Evolutionary conservation across 2,888 invertebrate genomes (phyloP).

Genomic region (Atrina japonica): DNA sequence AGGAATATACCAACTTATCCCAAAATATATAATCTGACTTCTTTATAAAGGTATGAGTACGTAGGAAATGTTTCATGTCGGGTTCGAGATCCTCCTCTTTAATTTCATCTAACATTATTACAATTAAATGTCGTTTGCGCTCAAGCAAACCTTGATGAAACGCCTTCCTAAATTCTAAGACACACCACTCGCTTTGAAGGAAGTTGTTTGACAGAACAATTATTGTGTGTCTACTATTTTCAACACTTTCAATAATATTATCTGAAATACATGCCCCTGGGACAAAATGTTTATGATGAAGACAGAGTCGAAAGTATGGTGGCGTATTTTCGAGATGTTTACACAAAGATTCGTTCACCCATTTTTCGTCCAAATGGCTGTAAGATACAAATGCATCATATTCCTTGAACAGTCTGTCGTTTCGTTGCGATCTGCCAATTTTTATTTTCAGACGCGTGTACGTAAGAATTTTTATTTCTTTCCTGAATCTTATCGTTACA

Average conservation of each 20-base stretch:
- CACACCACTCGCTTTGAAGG: constrained; percentile 94
- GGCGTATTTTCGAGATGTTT: constrained; percentile 88
- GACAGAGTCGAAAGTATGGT: constrained; percentile 83
- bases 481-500: constrained; percentile 14
- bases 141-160: constrained; percentile 90
- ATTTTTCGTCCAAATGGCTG: constrained; percentile 92
- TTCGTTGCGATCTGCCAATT: background rate
- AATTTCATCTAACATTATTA: constrained; percentile 89
- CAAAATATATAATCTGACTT: constrained; percentile 96
- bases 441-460: constrained; percentile 25
- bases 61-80: constrained; percentile 91
- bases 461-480: constrained; percentile 30
- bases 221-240: constrained; percentile 91
- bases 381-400: constrained; percentile 95
- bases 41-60: constrained; percentile 90
- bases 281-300: constrained; percentile 57
- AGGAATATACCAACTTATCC: constrained; percentile 86
- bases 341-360: constrained; percentile 91
- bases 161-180: constrained; percentile 92
- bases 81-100: constrained; percentile 91
- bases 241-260: constrained; percentile 92
- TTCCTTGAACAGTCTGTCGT: constrained; percentile 7
- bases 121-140: constrained; percentile 88
- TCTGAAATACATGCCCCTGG: constrained; percentile 85
- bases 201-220: constrained; percentile 94